These are phyloP conservation scores for Spinibarbus caldwelli DNA, from an alignment of 2,797 vertebrate genomes.

Conservation along the genomic window DNA sequence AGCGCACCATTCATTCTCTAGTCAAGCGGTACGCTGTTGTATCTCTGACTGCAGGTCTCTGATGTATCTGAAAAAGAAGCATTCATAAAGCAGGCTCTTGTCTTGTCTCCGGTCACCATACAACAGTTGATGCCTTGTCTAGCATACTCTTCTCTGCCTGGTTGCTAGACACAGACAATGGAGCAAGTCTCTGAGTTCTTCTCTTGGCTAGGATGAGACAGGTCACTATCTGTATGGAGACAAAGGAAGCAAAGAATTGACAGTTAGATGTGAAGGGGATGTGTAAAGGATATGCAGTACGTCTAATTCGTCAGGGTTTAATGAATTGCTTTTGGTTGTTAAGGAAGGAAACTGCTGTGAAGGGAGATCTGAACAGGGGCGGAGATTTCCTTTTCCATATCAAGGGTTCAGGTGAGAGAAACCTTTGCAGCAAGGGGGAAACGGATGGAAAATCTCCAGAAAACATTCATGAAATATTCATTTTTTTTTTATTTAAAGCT, in stretches of 20 bases:
- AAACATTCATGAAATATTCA: background rate
- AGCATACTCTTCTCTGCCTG: slow-evolving; percentile 41
- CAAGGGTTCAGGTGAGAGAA: background rate
- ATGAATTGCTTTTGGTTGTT: slow-evolving; percentile 15
- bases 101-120: slow-evolving; percentile 53
- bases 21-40: slow-evolving; percentile 52
- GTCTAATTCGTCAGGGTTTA: slow-evolving; percentile 20
- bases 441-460: background rate
- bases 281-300: slow-evolving; percentile 29
- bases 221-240: slow-evolving; percentile 47
- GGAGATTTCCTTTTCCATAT: background rate
- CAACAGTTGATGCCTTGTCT: slow-evolving; percentile 61
- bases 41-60: slow-evolving; percentile 45
- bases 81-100: slow-evolving; percentile 58
- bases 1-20: slow-evolving; percentile 39
- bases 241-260: slow-evolving; percentile 33
- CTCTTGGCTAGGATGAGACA: slow-evolving; percentile 42
- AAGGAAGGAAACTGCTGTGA: background rate
- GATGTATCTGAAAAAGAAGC: slow-evolving; percentile 54
- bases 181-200: slow-evolving; percentile 55
- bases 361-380: slow-evolving; percentile 5
- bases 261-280: slow-evolving; percentile 5
- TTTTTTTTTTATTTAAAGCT: background rate
- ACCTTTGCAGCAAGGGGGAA: background rate
- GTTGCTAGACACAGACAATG: slow-evolving; percentile 51